phyloP scores from a whole-genome alignment of 2,888 invertebrate genomes.

The Spisula subtruncata region DNA sequence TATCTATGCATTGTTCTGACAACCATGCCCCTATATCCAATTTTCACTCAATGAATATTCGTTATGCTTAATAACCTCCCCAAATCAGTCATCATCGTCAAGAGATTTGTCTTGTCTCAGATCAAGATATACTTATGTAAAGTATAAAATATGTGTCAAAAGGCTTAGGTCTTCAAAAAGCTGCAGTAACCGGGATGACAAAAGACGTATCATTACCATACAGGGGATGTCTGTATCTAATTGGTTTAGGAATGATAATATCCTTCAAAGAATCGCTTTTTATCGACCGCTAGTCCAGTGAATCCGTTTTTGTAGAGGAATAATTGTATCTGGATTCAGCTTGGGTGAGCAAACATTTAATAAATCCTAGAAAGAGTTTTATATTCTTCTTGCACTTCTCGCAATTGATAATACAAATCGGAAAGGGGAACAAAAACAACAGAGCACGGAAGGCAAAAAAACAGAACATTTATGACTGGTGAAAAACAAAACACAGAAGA shows the following conservation, averaged over 20 bases:
- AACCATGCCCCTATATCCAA: background rate
- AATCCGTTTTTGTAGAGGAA: too few species aligned
- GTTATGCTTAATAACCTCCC: background rate
- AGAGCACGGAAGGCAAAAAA: too few species aligned
- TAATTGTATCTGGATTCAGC: too few species aligned
- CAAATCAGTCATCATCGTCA: background rate
- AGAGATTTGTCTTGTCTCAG: background rate
- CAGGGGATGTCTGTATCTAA: background rate
- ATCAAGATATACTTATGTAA: background rate
- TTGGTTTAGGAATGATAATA: background rate
- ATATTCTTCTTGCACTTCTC: too few species aligned
- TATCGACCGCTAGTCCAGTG: background rate
- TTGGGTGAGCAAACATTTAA: too few species aligned
- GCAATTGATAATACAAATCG: too few species aligned
- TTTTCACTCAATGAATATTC: background rate
- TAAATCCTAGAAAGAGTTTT: too few species aligned
- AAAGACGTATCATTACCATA: background rate
- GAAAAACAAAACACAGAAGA: too few species aligned
- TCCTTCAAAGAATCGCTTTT: background rate
- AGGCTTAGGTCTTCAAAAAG: too few species aligned
- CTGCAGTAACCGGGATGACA: background rate
- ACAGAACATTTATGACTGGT: too few species aligned
- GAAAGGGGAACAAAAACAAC: too few species aligned
- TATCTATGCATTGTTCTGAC: background rate
- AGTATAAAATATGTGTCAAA: too few species aligned